phyloP scores from a whole-genome alignment of 1,140 invertebrate species.

The Asbolus verrucosus region DNA sequence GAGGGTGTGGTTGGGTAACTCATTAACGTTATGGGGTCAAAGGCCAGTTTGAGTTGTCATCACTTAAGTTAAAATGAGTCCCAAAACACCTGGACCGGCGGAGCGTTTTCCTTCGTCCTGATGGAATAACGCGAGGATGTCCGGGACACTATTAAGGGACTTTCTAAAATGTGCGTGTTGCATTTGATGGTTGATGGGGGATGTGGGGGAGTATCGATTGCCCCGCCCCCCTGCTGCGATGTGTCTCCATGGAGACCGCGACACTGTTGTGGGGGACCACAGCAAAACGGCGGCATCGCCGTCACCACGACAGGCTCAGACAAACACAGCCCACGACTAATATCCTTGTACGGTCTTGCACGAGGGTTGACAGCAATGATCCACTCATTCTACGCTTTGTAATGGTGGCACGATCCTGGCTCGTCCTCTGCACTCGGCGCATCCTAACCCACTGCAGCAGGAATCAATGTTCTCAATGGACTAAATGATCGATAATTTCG shows the following conservation, averaged over 20 bases:
- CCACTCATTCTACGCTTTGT: background rate
- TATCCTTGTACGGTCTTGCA: constrained; percentile 26
- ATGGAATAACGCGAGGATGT: too few relatives aligned
- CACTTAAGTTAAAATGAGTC: background rate
- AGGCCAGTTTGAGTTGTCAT: background rate
- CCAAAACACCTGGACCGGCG: background rate
- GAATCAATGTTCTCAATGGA: too few relatives aligned
- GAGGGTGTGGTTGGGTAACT: background rate
- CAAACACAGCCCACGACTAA: constrained; percentile 15
- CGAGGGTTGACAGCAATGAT: constrained; percentile 10
- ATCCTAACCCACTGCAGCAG: too few relatives aligned
- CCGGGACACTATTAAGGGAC: background rate
- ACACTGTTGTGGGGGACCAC: constrained; percentile 62
- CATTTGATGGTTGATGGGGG: constrained; percentile 59
- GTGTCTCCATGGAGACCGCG: constrained; percentile 64
- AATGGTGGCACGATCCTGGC: background rate
- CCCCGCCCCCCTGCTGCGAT: constrained; percentile 62
- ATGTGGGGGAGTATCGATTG: constrained; percentile 64
- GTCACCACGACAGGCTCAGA: constrained; percentile 39
- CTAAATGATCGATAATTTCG: background rate
- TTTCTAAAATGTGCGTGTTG: constrained; percentile 47
- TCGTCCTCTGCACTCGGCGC: too few relatives aligned
- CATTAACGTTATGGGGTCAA: background rate
- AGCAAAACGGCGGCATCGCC: constrained; percentile 48
- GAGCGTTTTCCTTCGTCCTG: background rate